A percentile compares a stretch with the other conserved stretches of the same genome.
Conservation (phyloP, 2,888 invertebrate genomes). For the Conops quadrifasciatus region DNA sequence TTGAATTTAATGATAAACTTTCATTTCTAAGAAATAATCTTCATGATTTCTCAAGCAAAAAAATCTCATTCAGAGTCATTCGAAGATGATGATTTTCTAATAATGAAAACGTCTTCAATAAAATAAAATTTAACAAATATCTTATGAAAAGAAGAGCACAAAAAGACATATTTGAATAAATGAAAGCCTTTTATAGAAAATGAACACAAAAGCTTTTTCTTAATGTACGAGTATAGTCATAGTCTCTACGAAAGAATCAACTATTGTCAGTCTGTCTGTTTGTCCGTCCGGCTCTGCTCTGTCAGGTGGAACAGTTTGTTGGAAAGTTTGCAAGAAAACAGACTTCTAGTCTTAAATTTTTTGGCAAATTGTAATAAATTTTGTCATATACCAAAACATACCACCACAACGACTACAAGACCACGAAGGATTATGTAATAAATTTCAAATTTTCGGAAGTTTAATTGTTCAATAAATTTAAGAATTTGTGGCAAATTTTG, state of each 20-base stretch:
- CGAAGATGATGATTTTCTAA: too few species aligned
- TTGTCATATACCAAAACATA: constrained; percentile 1
- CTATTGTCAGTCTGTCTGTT: background rate
- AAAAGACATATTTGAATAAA: too few species aligned
- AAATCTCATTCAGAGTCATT: too few species aligned
- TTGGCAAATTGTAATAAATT: background rate
- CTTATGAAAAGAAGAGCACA: background rate
- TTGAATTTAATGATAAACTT: too few species aligned
- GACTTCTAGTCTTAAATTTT: background rate
- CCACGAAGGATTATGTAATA: background rate
- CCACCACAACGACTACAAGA: background rate
- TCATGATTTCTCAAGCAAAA: too few species aligned
- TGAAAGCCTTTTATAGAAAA: too few species aligned
- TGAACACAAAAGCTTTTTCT: background rate
- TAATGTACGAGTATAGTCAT: background rate
- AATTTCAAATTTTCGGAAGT: background rate
- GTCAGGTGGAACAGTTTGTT: too few species aligned
- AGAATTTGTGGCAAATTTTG: background rate
- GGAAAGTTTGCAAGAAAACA: background rate
- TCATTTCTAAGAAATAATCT: too few species aligned
- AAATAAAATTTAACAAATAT: too few species aligned
- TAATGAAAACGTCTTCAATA: too few species aligned
- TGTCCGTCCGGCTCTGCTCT: too few species aligned
- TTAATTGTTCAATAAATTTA: background rate
- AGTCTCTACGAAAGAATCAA: background rate